Base-by-base conservation (phyloP, 2,888 invertebrate species). In the Oscheius sp. region DNA sequence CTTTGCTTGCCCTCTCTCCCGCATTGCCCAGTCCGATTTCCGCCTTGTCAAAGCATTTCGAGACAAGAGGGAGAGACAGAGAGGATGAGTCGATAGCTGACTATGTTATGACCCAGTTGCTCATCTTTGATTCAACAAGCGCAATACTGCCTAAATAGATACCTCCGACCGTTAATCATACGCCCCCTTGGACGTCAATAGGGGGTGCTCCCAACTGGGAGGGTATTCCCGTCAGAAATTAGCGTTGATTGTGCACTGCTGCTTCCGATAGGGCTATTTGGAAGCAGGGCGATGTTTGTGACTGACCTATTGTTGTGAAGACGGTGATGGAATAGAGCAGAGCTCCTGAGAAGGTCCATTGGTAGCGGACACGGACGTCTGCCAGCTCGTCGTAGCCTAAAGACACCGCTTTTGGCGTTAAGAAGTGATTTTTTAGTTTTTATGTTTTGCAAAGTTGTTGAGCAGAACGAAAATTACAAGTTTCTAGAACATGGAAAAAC, bases 301-400 rank as follows among this genome's bases (percentile, higher is more conserved):
- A 70, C 85, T 83, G 80, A 90, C 90, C 90, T 37, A 90, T 90
- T 0, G 90, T 90, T 21, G 90, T 91, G 84, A 91, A 90, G 11
- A 90, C 90, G 0, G 90, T 90, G 70, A 90, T 90, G 29, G 90
- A 90, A 80, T 90, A 90, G 32, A 90, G 85, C 42, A 90, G 80
- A 2, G 90, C 90, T 29, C 90, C 90, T 10, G 90, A 90, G 78
- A 90, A 90, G 0, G 90, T 90, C 91, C 91, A 91, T 76, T 90
- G 90, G 68, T 76, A 88, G 7, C 79, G 85, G 74, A 84, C 79
- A 9, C 83, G 65, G 29, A 75, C 70, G 73, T 89, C 88, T 66
- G 89, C 88, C 58, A 87, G 83, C 65, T 88, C 89, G 77, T 89
- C 89, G 80, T 89, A 89, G 1, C 90, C 86, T 85, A 57, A 37